Base-by-base conservation (phyloP, 2,888 invertebrate species). In the Drosophila heteroneura region DNA sequence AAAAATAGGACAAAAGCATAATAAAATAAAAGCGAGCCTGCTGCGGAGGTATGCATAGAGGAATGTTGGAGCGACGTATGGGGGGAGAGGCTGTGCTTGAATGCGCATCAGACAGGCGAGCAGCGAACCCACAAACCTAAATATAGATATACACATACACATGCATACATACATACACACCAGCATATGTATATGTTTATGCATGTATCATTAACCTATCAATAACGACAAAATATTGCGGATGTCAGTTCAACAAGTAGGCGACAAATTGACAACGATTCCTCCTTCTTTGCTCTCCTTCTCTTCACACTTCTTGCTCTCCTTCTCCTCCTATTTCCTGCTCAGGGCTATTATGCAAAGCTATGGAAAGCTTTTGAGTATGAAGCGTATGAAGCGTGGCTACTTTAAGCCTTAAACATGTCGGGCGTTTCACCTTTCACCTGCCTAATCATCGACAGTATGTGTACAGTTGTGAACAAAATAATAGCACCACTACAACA, bases 1-100 rank as follows among this genome's bases (percentile, higher is more conserved):
- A 79, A 86, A 84, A 85, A 85, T 85, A 85, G 88, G 74, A 86
- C 87, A 83, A 83, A 75, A 62, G 74, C 83, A 80, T 74, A 66
- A 74, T 60, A 85, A 73, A 71, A 76, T 70, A 68, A 67, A 65
- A 60, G 47, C 16, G 26, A 47, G 47, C 47, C 26, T 47, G 9
- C 26, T 47, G 16, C 47, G 61, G 28, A 35, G 64, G 32, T n/a
- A 33, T 22, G 44, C 28, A 28, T 30, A 10, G 22, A 33, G 22
- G 12, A 12, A 4, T 30, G 22, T 14, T 5, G 47, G 7, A 26
- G 16, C 16, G 9, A 5, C 47, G 0, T 35, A 37, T 26, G 19
- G n/a, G 58, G 12, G 19, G 28, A n/a, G 7, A 41, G 32, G 35
- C 47, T 63, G 62, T 44, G 76, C 66, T 59, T 61, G 56, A 71